Conservation (phyloP, 2,113 vertebrate species). For the Neotoma lepida region DNA sequence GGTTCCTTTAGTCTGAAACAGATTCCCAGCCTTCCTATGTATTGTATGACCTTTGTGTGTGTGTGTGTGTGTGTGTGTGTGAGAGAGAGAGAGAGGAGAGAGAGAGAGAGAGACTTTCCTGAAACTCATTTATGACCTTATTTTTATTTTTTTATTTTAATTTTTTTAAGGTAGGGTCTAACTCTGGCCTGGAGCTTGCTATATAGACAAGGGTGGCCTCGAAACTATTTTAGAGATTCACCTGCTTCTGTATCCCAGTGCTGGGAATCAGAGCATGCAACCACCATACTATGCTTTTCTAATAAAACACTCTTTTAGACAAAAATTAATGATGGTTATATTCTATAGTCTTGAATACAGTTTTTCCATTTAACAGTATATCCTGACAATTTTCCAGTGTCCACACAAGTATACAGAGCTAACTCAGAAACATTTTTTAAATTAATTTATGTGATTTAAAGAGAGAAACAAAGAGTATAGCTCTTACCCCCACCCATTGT, state of each 20-base stretch:
- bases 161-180: background rate
- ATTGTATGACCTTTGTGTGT: conserved; percentile 15
- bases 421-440: background rate
- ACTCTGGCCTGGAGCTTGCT: background rate
- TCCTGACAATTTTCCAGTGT: background rate
- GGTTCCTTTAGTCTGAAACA: conserved; percentile 3
- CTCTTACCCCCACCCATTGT: background rate
- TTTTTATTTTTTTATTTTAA: background rate
- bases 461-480: background rate
- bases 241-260: background rate
- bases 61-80: background rate
- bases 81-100: background rate
- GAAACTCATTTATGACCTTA: background rate
- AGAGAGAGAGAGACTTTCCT: background rate
- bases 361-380: conserved; percentile 10
- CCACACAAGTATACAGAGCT: background rate
- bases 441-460: background rate
- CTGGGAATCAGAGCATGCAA: background rate
- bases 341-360: background rate
- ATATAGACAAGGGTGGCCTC: background rate
- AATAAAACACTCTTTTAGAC: background rate
- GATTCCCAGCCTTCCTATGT: background rate
- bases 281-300: background rate
- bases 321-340: conserved; percentile 10
- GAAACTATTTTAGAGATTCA: background rate